Evolutionary conservation across 2,113 vertebrate species (phyloP), one percentile per base, ranked within the genome.

Genomic region (Amphilophus citrinellus): DNA sequence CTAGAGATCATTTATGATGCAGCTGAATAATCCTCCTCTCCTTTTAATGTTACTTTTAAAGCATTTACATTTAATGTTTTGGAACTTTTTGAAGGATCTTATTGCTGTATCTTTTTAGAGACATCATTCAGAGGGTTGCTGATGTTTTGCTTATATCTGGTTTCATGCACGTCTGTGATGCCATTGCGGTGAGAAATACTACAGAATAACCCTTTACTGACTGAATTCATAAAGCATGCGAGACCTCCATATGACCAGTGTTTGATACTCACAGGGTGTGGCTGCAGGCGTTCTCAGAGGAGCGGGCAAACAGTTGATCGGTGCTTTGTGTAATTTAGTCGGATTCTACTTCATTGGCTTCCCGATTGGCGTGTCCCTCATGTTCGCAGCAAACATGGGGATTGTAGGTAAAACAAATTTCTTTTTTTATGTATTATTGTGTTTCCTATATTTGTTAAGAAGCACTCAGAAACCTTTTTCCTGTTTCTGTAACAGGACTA

Each of bases 271-370:
- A 0, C 91, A 98, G 97, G 92, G 90, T 0, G 89, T 97, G 61
- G 94, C 90, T 1, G 81, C 95, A 0, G 96, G 97, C 5, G 88
- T 97, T 47, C 87, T 97, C 47, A 93, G 97, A 89, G 97, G 97
- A 30, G 90, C 94, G 0, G 97, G 97, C 65, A 97, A 95, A 90
- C 97, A 97, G 87, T 92, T 96, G 71, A 87, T 97, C 0, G 97
- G 97, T 1, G 97, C 97, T 14, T 50, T 96, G 24, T 91, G 94
- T 79, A 97, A 97, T 0, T 80, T 95, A 0, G 4, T 96, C 11
- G 85, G 92, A 58, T 97, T 96, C 84, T 97, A 98, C 0, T 76
- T 91, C 0, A 58, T 97, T 2, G 96, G 96, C 14, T 88, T 97
- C 61, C 97, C 97, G 3, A 82, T 97, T 78, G 96, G 93, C 58